Conservation (phyloP, 2,888 invertebrate species). For the Polietes domitor region DNA sequence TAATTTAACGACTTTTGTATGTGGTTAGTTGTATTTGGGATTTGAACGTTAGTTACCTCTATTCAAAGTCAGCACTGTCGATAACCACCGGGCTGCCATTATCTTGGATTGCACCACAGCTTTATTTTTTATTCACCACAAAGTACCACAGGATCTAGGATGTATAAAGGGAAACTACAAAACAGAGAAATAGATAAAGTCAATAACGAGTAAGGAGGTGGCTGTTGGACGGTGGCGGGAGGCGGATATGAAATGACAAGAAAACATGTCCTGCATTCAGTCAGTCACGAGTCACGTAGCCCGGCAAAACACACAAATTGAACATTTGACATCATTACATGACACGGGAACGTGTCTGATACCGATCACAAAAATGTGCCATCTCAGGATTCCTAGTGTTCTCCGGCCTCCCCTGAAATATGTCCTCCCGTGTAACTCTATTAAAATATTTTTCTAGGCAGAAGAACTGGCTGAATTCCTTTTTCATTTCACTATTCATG, state of each 20-base stretch:
- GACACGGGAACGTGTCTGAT: background rate
- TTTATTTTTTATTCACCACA: background rate
- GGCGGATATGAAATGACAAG: background rate
- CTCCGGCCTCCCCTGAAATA: background rate
- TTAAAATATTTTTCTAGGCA: background rate
- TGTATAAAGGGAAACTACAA: background rate
- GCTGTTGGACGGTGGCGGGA: background rate
- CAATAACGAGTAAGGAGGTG: background rate
- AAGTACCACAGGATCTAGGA: background rate
- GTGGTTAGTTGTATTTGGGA: background rate
- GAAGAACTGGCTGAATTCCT: background rate
- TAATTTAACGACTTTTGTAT: conserved; percentile 1
- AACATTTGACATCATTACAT: conserved; percentile 33
- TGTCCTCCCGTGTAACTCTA: background rate
- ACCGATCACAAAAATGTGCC: conserved; percentile 13
- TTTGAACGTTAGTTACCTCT: background rate
- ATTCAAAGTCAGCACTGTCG: background rate
- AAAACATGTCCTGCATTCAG: background rate
- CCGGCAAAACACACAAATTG: conserved; percentile 7
- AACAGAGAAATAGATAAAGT: background rate
- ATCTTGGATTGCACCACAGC: background rate
- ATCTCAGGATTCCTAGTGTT: background rate
- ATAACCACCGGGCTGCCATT: background rate
- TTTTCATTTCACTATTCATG: background rate
- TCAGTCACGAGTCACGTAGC: conserved; percentile 19